Evolutionary conservation across 1,140 invertebrate species (phyloP).

Genomic region (Cyphomyrmex costatus): DNA sequence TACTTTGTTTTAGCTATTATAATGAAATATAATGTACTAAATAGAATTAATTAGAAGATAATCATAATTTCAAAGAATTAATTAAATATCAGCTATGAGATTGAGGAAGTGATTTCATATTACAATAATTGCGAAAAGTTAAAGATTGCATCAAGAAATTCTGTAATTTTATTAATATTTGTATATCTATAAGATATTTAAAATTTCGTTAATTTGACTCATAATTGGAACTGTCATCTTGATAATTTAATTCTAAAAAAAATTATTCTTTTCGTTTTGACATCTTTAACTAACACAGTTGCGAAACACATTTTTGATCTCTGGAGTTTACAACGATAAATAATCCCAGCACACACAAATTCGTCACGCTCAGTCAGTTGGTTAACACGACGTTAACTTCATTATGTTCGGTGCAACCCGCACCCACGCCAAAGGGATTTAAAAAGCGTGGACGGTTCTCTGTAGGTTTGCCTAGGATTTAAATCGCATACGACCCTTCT

Average conservation of each 20-base stretch:
- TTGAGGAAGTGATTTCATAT: too few relatives aligned
- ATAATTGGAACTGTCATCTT: not conserved
- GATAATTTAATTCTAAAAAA: not conserved
- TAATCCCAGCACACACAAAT: slow-evolving; percentile 24
- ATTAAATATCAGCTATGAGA: too few relatives aligned
- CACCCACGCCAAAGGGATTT: slow-evolving; percentile 52
- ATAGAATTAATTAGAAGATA: too few relatives aligned
- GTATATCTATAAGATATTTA: too few relatives aligned
- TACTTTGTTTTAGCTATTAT: too few relatives aligned
- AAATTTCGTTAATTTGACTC: too few relatives aligned
- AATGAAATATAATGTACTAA: too few relatives aligned
- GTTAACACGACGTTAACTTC: slow-evolving; percentile 56
- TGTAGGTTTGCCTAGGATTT: slow-evolving; percentile 57
- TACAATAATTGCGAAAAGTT: too few relatives aligned
- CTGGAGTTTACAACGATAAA: not conserved
- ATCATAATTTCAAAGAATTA: too few relatives aligned
- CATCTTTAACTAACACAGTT: not conserved
- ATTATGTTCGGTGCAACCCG: slow-evolving; percentile 32
- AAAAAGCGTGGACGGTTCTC: slow-evolving; percentile 41
- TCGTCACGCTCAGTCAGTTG: slow-evolving; percentile 34
- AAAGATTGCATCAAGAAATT: too few relatives aligned
- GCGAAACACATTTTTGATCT: not conserved
- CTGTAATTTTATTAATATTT: too few relatives aligned
- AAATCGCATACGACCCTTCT: slow-evolving; percentile 54
- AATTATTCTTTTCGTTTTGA: not conserved